Evolutionary conservation across 2,888 invertebrate species (phyloP).

Genomic region (Lasiommata megera): DNA sequence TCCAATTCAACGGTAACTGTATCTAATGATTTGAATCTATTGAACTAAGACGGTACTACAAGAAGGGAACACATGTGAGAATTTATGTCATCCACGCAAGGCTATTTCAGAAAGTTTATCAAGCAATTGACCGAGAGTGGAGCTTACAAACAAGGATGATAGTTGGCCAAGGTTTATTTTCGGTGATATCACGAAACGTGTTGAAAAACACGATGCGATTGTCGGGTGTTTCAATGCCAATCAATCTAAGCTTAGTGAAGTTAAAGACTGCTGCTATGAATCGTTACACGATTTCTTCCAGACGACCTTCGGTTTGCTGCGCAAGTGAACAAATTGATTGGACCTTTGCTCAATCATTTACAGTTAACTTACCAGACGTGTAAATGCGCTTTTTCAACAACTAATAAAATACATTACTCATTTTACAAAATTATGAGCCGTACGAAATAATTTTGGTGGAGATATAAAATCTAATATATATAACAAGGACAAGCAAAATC

Average conservation of each 20-base stretch:
- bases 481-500: too few relatives aligned
- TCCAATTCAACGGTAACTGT: background rate
- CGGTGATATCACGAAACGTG: slow-evolving; percentile 41
- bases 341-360: slow-evolving; percentile 12
- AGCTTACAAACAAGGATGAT: slow-evolving; percentile 21
- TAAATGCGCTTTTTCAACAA: slow-evolving; percentile 7
- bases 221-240: slow-evolving; percentile 1
- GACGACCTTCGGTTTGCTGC: slow-evolving; percentile 12
- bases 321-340: slow-evolving; percentile 8
- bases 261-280: slow-evolving; percentile 9
- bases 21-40: background rate
- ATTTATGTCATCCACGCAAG: slow-evolving; percentile 12
- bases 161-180: slow-evolving; percentile 48
- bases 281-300: background rate
- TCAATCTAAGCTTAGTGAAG: background rate
- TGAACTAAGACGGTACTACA: background rate
- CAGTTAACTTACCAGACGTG: slow-evolving; percentile 1
- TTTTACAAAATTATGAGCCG: background rate
- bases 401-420: background rate
- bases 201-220: slow-evolving; percentile 35
- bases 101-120: slow-evolving; percentile 13
- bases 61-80: background rate
- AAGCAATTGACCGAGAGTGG: slow-evolving; percentile 11
- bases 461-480: too few relatives aligned
- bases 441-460: too few relatives aligned